These are phyloP conservation scores for Limenitis camilla DNA, from an alignment of 2,888 invertebrate genomes.

Conservation along the genomic window DNA sequence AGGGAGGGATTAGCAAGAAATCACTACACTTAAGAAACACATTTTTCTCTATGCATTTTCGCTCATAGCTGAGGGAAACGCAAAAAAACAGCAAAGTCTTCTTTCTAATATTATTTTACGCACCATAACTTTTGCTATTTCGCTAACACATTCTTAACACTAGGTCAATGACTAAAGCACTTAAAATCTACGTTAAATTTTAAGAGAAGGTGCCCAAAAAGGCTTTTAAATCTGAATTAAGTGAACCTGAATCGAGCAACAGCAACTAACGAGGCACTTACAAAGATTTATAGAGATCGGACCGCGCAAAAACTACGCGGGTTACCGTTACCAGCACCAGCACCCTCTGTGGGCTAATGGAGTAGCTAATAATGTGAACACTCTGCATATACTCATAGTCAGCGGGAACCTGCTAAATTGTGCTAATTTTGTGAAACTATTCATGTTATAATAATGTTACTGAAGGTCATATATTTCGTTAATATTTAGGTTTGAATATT, in stretches of 20 bases:
- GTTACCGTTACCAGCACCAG: not conserved
- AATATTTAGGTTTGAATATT: too few relatives aligned
- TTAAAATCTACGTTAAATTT: not conserved
- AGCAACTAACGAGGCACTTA: conserved; percentile 60
- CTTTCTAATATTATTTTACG: too few relatives aligned
- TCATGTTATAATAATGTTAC: not conserved
- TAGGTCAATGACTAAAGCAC: too few relatives aligned
- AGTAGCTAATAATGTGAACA: conserved; percentile 13
- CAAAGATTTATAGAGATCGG: conserved; percentile 58
- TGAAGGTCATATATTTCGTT: too few relatives aligned
- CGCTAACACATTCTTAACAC: too few relatives aligned
- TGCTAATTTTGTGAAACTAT: not conserved
- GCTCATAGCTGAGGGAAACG: too few relatives aligned
- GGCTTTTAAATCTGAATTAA: conserved; percentile 41
- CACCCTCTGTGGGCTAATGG: conserved; percentile 13
- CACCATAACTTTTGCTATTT: too few relatives aligned
- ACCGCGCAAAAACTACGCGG: conserved; percentile 41
- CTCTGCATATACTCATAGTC: not conserved
- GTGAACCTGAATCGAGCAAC: conserved; percentile 52
- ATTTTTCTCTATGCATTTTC: too few relatives aligned
- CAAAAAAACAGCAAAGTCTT: too few relatives aligned
- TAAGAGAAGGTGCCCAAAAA: conserved; percentile 18
- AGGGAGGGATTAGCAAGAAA: too few relatives aligned
- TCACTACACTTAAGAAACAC: too few relatives aligned
- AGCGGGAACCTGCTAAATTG: not conserved